A percentile compares a stretch with the other conserved stretches of the same genome.
These are phyloP conservation scores for Leptonema lineaticorne DNA, from an alignment of 1,140 invertebrate species.

Conservation along the genomic window DNA sequence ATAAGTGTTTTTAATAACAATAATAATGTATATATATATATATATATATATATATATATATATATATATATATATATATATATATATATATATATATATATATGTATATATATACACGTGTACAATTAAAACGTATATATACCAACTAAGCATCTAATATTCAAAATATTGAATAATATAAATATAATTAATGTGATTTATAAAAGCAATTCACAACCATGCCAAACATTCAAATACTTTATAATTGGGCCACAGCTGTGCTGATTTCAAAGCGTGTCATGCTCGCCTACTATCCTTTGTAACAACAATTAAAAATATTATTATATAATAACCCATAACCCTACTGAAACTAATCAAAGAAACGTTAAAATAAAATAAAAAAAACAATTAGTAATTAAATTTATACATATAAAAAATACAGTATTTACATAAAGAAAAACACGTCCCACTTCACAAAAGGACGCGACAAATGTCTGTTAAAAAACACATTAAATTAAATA, in stretches of 20 bases:
- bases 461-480: not conserved
- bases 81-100: too few species aligned
- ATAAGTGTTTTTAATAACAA: slow-evolving; percentile 42
- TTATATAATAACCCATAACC: slow-evolving; percentile 1
- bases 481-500: not conserved
- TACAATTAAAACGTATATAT: too few species aligned
- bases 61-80: too few species aligned
- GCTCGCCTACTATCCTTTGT: slow-evolving; percentile 12
- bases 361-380: too few species aligned
- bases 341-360: too few species aligned
- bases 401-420: not conserved
- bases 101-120: too few species aligned
- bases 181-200: slow-evolving; percentile 40
- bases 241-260: slow-evolving; percentile 43
- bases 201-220: slow-evolving; percentile 43
- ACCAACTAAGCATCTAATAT: slow-evolving; percentile 43
- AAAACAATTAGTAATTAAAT: too few species aligned
- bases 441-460: not conserved
- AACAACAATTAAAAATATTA: not conserved
- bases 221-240: slow-evolving; percentile 43
- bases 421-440: not conserved
- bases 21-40: too few species aligned
- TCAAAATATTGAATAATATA: slow-evolving; percentile 37
- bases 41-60: too few species aligned
- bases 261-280: slow-evolving; percentile 42